Conservation (phyloP, 2,113 vertebrate species). For the Alectura lathami region DNA sequence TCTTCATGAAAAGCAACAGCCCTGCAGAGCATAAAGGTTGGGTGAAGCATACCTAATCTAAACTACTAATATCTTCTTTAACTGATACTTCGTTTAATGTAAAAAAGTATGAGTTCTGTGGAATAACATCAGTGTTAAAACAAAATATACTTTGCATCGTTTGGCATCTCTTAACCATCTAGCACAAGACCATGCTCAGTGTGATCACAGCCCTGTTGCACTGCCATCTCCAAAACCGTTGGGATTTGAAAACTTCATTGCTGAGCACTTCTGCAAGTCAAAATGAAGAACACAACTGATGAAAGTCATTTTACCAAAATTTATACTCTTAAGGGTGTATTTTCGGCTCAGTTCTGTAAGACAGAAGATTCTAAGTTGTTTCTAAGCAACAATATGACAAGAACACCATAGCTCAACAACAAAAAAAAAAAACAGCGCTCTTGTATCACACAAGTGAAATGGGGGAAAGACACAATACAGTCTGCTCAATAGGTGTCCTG, state of each 20-base stretch:
- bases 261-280: not conserved
- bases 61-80: not conserved
- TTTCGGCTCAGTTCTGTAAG: constrained; percentile 46
- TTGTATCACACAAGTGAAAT: constrained; percentile 14
- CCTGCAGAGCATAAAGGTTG: not conserved
- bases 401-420: constrained; percentile 52
- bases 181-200: not conserved
- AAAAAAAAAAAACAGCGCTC: constrained; percentile 37
- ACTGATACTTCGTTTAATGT: not conserved
- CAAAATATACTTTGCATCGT: not conserved
- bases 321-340: constrained; percentile 32
- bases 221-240: not conserved
- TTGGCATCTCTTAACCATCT: not conserved
- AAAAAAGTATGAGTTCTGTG: not conserved
- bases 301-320: constrained; percentile 24
- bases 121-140: not conserved
- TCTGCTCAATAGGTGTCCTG: constrained; percentile 57
- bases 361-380: constrained; percentile 41
- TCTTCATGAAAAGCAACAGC: not conserved
- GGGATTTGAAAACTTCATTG: not conserved
- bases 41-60: not conserved
- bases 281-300: constrained; percentile 14
- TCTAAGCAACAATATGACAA: constrained; percentile 57
- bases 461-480: constrained; percentile 39
- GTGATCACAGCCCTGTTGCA: not conserved